These are phyloP conservation scores for Drosophila pachea DNA, from an alignment of 1,140 invertebrate genomes.

Conservation along the genomic window DNA sequence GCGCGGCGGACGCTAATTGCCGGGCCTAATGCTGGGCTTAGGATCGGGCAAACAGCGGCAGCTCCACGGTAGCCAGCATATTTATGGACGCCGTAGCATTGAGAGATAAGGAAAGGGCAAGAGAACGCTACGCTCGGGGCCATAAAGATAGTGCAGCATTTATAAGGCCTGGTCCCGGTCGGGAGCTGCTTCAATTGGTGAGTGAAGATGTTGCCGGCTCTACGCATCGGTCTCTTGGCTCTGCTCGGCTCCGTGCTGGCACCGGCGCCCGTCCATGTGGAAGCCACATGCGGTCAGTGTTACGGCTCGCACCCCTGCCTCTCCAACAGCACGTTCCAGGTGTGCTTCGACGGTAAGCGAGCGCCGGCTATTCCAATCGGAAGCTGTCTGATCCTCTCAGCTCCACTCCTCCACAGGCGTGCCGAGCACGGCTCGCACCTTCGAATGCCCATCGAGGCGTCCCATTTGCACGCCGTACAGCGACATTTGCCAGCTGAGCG, in stretches of 20 bases:
- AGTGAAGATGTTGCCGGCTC: slow-evolving; percentile 42
- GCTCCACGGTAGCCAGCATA: slow-evolving; percentile 25
- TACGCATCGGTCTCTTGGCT: slow-evolving; percentile 21
- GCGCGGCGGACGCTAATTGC: slow-evolving; percentile 18
- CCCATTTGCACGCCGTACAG: slow-evolving; percentile 49
- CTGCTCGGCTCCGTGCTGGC: slow-evolving; percentile 24
- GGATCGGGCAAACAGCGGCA: slow-evolving; percentile 10
- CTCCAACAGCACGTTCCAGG: slow-evolving; percentile 36
- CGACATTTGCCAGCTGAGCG: slow-evolving; percentile 30
- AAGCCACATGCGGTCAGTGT: slow-evolving; percentile 51
- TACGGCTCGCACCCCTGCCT: slow-evolving; percentile 46
- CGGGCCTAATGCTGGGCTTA: slow-evolving; percentile 36
- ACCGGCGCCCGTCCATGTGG: slow-evolving; percentile 11
- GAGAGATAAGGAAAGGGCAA: slow-evolving; percentile 42
- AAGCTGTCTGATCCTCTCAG: neutral
- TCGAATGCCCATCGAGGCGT: slow-evolving; percentile 20
- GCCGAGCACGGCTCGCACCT: slow-evolving; percentile 2
- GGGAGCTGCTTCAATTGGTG: slow-evolving; percentile 36
- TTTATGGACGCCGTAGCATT: slow-evolving; percentile 54
- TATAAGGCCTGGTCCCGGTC: slow-evolving; percentile 46
- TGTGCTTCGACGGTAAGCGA: slow-evolving; percentile 55
- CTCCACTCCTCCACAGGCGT: slow-evolving; percentile 13
- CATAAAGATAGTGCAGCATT: slow-evolving; percentile 58
- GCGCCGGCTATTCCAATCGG: neutral
- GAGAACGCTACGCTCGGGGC: neutral